These are phyloP conservation scores for Pocillopora meandrina DNA, from an alignment of 92 coral and sea anemone species.

Conservation along the genomic window DNA sequence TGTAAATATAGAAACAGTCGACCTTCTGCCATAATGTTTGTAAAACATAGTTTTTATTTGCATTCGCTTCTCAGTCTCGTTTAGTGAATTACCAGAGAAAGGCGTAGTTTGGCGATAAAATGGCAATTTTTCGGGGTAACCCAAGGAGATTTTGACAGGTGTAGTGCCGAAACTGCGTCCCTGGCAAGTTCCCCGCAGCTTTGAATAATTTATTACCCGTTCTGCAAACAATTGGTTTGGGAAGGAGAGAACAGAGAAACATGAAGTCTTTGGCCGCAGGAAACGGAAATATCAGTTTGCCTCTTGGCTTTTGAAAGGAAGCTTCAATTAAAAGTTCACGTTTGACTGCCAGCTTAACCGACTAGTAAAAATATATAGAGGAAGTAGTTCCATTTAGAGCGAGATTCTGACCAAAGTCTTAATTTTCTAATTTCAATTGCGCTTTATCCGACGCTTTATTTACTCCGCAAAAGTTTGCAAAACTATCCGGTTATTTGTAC, in stretches of 20 bases:
- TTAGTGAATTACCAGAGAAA: background rate
- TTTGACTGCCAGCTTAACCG: background rate
- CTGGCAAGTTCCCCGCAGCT: conserved; percentile 27
- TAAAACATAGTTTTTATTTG: background rate
- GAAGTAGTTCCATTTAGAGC: conserved; percentile 1
- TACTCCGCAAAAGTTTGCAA: background rate
- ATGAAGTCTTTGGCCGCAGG: conserved; percentile 13
- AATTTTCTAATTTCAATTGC: conserved; percentile 6
- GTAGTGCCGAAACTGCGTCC: conserved; percentile 1
- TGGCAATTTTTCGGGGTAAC: conserved; percentile 24
- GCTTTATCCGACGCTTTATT: conserved; percentile 3
- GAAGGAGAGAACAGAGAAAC: conserved; percentile 24
- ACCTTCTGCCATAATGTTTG: background rate
- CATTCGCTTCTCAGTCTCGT: background rate
- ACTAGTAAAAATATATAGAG: background rate
- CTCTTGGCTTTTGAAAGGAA: background rate
- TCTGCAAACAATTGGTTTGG: conserved; percentile 52
- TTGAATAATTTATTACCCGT: conserved; percentile 43
- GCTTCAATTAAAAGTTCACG: background rate
- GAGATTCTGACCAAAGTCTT: conserved; percentile 8
- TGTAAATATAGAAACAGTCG: conserved; percentile 3
- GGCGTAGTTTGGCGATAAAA: conserved; percentile 14
- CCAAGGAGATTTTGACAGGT: conserved; percentile 32
- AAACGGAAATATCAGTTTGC: background rate
- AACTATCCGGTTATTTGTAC: background rate